These are phyloP conservation scores for Ecliptopera silaceata DNA, from an alignment of 2,888 invertebrate genomes.

Conservation along the genomic window DNA sequence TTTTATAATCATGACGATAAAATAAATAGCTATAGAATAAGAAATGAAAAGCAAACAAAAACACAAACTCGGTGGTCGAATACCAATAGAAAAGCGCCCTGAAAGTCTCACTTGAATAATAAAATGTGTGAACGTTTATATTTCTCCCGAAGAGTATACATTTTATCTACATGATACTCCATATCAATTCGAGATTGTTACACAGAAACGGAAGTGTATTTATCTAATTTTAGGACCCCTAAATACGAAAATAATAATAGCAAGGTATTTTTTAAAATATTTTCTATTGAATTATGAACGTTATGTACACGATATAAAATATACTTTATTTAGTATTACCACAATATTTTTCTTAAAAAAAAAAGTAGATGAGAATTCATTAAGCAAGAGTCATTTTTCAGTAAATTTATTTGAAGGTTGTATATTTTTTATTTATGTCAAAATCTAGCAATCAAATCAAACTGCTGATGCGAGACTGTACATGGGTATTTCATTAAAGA, in stretches of 20 bases:
- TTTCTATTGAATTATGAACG: too few relatives aligned
- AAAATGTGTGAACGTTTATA: conserved; percentile 31
- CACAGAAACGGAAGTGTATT: background rate
- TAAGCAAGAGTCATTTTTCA: too few relatives aligned
- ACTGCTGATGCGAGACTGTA: background rate
- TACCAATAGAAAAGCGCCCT: conserved; percentile 32
- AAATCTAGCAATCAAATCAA: conserved; percentile 13
- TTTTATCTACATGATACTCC: conserved; percentile 2
- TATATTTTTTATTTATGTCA: background rate
- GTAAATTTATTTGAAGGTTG: too few relatives aligned
- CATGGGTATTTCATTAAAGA: conserved; percentile 25
- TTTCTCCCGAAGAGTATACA: conserved; percentile 25
- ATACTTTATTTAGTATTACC: too few relatives aligned
- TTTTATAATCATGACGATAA: too few relatives aligned
- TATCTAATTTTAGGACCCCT: too few relatives aligned
- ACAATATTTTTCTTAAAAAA: too few relatives aligned
- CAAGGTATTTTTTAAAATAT: too few relatives aligned
- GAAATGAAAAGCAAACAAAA: conserved; percentile 29
- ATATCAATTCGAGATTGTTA: background rate
- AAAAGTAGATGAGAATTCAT: too few relatives aligned
- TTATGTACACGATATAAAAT: too few relatives aligned
- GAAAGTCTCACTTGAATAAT: conserved; percentile 36
- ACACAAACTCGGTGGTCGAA: conserved; percentile 30
- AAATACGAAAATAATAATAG: too few relatives aligned
- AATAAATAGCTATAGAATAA: too few relatives aligned